Conservation (phyloP, 2,113 vertebrate species). For the Urocynchramus pylzowi region DNA sequence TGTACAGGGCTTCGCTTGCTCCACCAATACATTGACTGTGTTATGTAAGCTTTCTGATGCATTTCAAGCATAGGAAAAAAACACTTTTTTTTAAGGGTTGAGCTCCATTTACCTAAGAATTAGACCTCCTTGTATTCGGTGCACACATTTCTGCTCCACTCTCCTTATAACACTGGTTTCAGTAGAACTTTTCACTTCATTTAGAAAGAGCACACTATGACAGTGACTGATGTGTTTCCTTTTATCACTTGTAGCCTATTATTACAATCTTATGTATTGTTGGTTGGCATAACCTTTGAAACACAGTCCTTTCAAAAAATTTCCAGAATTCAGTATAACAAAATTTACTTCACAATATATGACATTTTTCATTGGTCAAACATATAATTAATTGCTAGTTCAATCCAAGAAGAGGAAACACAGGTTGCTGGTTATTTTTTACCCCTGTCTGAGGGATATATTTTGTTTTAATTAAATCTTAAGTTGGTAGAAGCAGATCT, state of each 20-base stretch:
- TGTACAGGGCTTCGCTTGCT: not conserved
- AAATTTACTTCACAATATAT: not conserved
- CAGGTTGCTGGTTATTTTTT: not conserved
- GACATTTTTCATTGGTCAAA: not conserved
- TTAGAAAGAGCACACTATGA: not conserved
- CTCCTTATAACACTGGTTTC: not conserved
- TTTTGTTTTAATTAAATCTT: not conserved
- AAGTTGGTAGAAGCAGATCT: not conserved
- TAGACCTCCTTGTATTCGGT: not conserved
- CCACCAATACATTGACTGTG: not conserved
- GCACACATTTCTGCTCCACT: not conserved
- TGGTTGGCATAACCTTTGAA: not conserved
- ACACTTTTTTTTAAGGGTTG: not conserved
- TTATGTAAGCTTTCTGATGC: not conserved
- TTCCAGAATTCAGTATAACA: not conserved
- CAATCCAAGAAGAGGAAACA: not conserved
- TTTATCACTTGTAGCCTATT: not conserved
- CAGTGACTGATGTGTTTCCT: not conserved
- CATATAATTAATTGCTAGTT: not conserved
- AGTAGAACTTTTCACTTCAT: not conserved
- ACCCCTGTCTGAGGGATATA: not conserved
- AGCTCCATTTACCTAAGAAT: not conserved
- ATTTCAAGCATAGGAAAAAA: not conserved
- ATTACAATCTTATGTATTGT: accelerated
- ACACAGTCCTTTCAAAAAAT: not conserved